Evolutionary conservation across 2,113 vertebrate genomes (phyloP).

Genomic region (Tympanuchus pallidicinctus): DNA sequence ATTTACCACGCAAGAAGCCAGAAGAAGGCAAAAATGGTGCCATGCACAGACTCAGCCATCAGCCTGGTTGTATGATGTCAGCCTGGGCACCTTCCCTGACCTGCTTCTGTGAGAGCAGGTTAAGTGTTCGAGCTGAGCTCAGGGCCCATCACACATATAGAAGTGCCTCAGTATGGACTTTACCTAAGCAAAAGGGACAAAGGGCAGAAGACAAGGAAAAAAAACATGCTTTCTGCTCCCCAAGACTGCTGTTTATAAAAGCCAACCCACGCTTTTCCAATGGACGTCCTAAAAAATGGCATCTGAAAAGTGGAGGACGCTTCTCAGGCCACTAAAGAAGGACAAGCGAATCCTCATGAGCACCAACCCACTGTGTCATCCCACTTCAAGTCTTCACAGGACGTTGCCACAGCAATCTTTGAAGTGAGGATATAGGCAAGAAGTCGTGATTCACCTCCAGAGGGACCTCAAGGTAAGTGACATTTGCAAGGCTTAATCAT

Average conservation of each 20-base stretch:
- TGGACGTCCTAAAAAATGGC: not conserved
- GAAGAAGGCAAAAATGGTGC: not conserved
- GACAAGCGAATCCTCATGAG: not conserved
- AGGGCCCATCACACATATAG: not conserved
- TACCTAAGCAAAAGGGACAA: not conserved
- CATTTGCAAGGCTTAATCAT: conserved; percentile 18
- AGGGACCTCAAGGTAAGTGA: conserved; percentile 6
- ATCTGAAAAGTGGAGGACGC: not conserved
- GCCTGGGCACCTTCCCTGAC: not conserved
- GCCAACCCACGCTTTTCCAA: not conserved
- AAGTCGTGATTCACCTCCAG: conserved; percentile 16
- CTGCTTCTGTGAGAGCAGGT: not conserved
- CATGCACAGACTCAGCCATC: not conserved
- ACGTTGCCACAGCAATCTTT: not conserved
- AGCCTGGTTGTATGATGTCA: not conserved
- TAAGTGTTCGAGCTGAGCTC: not conserved
- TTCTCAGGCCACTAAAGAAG: not conserved
- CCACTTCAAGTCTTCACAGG: not conserved
- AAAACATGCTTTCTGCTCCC: not conserved
- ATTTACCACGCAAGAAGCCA: not conserved
- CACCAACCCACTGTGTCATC: not conserved
- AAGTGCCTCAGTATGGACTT: not conserved
- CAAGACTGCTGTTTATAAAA: not conserved
- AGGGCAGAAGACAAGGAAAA: not conserved
- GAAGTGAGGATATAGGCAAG: not conserved